phyloP scores from a whole-genome alignment of 2,888 invertebrate genomes.

The Rhogogaster chlorosoma region DNA sequence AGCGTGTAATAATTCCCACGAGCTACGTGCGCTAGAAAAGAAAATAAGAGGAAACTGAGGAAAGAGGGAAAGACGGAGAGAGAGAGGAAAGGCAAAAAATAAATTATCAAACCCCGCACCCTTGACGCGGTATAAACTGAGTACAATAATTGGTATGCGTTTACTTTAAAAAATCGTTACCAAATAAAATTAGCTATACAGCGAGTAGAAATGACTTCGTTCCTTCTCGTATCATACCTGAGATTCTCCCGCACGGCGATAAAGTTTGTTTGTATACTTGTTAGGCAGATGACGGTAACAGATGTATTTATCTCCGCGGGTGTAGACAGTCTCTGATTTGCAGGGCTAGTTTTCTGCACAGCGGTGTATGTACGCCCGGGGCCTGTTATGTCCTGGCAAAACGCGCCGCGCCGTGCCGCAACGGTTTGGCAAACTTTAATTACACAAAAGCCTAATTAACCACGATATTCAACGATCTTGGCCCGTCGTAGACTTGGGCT shows the following conservation, averaged over 20 bases:
- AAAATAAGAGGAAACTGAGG: neutral
- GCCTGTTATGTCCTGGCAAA: neutral
- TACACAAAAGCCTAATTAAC: conserved; percentile 39
- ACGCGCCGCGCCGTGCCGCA: neutral
- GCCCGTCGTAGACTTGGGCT: neutral
- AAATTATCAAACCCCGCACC: neutral
- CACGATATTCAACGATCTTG: conserved; percentile 37
- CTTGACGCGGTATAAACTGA: neutral
- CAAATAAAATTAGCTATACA: neutral
- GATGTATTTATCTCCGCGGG: conserved; percentile 20
- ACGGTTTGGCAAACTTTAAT: conserved; percentile 26
- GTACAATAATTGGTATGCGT: neutral
- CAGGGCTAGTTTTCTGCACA: conserved; percentile 9
- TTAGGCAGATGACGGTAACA: conserved; percentile 24
- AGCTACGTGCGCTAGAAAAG: neutral
- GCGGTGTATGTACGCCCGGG: neutral
- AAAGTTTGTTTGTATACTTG: conserved; percentile 30
- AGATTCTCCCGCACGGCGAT: too few relatives aligned
- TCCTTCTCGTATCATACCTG: too few relatives aligned
- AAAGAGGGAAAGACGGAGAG: neutral
- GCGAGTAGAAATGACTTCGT: neutral
- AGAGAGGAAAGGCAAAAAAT: neutral
- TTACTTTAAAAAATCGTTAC: neutral
- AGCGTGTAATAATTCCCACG: conserved; percentile 11
- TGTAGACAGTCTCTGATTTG: conserved; percentile 37